A percentile compares a stretch with the other conserved stretches of the same genome.
phyloP scores from a whole-genome alignment of 2,113 vertebrate genomes.

The Sebastes fasciatus region DNA sequence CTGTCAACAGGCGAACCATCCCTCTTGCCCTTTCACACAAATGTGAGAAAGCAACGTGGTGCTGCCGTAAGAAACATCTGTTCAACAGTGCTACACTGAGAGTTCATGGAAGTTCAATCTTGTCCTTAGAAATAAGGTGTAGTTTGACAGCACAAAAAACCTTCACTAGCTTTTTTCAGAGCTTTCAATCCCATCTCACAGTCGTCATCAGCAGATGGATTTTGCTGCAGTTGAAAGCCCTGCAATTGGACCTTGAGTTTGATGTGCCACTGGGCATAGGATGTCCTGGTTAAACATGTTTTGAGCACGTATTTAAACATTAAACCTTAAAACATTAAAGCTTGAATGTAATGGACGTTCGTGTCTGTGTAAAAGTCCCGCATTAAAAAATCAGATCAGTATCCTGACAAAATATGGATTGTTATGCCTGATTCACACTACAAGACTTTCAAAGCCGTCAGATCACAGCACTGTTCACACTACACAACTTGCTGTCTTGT shows the following conservation, averaged over 20 bases:
- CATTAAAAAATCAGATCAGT: too few relatives aligned
- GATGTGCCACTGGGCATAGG: background rate
- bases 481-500: too few relatives aligned
- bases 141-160: background rate
- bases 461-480: too few relatives aligned
- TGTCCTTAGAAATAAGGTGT: slow-evolving; percentile 4
- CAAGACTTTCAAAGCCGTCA: too few relatives aligned
- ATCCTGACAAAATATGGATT: too few relatives aligned
- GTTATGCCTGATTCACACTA: too few relatives aligned
- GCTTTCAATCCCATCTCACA: background rate
- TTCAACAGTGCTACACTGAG: background rate
- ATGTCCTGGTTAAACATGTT: background rate
- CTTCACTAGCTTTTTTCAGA: background rate
- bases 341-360: too few relatives aligned
- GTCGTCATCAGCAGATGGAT: background rate
- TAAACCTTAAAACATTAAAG: too few relatives aligned
- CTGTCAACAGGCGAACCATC: background rate
- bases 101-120: slow-evolving; percentile 11
- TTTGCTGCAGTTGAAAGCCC: background rate
- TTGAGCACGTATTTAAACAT: too few relatives aligned
- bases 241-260: background rate
- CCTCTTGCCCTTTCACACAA: background rate
- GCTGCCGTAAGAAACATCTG: slow-evolving; percentile 27
- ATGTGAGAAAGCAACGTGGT: slow-evolving; percentile 22
- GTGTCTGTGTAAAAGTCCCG: too few relatives aligned